Evolutionary conservation across 1,140 invertebrate species (phyloP).

Genomic region (Diachasma alloeum): DNA sequence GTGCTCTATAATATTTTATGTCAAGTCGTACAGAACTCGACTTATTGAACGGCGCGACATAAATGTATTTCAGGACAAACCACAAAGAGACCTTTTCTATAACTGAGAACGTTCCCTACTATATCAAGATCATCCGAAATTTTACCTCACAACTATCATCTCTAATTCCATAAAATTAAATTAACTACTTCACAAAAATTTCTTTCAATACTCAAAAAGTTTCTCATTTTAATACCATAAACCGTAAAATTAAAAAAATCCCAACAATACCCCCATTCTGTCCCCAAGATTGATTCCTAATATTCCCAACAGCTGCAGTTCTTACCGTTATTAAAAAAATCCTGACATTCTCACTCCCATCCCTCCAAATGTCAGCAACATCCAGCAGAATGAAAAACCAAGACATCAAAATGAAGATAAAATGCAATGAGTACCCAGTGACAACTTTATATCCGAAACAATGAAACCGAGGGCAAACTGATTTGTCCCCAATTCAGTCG

Average conservation of each 20-base stretch:
- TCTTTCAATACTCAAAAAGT: no score
- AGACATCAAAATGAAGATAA: background rate
- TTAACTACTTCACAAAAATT: no score
- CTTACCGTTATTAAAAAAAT: background rate
- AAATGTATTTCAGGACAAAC: no score
- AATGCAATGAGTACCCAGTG: background rate
- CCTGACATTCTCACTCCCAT: background rate
- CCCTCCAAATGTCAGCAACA: background rate
- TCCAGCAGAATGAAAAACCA: background rate
- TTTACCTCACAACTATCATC: no score
- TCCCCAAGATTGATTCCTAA: background rate
- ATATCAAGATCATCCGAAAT: no score
- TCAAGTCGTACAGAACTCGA: no score
- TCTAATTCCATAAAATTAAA: no score
- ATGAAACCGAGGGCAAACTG: conserved; percentile 14
- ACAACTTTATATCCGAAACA: background rate
- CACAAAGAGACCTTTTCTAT: no score
- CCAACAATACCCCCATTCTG: background rate
- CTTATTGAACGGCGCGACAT: no score
- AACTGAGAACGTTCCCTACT: no score
- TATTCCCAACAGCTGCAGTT: background rate
- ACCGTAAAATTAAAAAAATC: background rate
- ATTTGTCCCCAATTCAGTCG: conserved; percentile 32
- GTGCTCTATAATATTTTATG: no score
- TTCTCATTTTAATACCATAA: no score